phyloP scores from a whole-genome alignment of 2,113 vertebrate genomes.

The Stercorarius parasiticus region DNA sequence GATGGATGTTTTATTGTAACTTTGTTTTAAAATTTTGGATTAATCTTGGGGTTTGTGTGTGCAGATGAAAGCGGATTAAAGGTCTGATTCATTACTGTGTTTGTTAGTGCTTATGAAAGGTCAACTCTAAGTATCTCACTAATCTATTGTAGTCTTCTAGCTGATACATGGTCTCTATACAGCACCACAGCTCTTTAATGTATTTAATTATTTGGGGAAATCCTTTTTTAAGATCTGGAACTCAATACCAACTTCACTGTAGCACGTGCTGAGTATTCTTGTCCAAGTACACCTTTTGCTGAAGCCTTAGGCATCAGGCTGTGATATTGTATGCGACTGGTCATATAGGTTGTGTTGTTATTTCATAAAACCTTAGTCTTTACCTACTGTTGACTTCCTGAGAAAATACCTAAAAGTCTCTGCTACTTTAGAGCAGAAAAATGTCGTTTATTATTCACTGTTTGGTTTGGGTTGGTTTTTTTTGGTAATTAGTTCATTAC shows the following conservation, averaged over 20 bases:
- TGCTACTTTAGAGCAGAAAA: background rate
- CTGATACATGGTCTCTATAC: background rate
- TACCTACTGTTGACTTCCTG: background rate
- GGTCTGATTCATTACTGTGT: background rate
- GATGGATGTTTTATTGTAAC: background rate
- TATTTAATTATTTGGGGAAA: background rate
- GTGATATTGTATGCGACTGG: no score
- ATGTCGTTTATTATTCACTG: background rate
- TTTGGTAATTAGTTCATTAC: background rate
- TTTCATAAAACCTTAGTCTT: background rate
- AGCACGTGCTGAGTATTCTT: background rate
- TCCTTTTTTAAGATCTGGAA: background rate
- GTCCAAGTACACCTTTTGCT: background rate
- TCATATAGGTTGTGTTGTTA: background rate
- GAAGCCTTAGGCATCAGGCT: background rate
- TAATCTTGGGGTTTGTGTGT: background rate
- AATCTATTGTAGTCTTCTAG: background rate
- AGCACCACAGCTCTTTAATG: background rate
- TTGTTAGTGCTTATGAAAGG: background rate
- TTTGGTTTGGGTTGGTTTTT: background rate
- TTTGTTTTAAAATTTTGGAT: background rate
- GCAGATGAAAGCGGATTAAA: background rate
- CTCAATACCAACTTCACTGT: fast-evolving
- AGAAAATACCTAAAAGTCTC: background rate
- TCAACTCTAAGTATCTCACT: background rate